A percentile compares a stretch with the other conserved stretches of the same genome.
Conservation (phyloP, 2,797 vertebrate genomes). For the Valencia hispanica region DNA sequence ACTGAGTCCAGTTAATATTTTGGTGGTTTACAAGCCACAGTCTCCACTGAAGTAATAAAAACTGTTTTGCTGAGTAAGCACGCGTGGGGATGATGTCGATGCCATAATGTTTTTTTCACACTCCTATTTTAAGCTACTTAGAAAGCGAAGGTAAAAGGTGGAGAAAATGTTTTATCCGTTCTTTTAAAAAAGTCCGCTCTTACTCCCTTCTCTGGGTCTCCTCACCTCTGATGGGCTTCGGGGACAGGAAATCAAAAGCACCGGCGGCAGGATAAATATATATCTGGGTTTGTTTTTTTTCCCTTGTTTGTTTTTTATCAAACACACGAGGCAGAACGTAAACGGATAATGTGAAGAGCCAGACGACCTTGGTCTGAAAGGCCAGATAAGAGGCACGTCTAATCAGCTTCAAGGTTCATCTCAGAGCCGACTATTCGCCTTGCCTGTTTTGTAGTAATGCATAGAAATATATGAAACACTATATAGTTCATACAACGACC, state of each 20-base stretch:
- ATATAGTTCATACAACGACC: constrained; percentile 30
- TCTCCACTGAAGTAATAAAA: not conserved
- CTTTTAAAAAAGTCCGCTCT: too few species aligned
- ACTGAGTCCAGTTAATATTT: not conserved
- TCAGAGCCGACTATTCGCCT: not conserved
- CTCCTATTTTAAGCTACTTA: constrained; percentile 7
- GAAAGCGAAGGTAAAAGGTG: constrained; percentile 1
- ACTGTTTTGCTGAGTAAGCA: not conserved
- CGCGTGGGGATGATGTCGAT: not conserved
- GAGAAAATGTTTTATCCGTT: too few species aligned
- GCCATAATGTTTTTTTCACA: too few species aligned
- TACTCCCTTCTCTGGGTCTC: too few species aligned
- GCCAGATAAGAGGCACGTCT: not conserved
- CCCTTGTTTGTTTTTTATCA: constrained; percentile 6
- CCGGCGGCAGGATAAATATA: not conserved
- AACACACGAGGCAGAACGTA: not conserved
- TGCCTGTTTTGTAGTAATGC: not conserved
- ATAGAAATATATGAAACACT: not conserved
- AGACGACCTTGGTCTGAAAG: constrained; percentile 4
- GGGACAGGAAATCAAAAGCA: too few species aligned
- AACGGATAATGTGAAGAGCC: not conserved
- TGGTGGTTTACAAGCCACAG: not conserved
- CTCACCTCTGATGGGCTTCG: not conserved
- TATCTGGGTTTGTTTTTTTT: too few species aligned
- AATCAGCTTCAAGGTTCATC: not conserved